Conservation (phyloP, 1,140 invertebrate species). For the Hycleus phaleratus region DNA sequence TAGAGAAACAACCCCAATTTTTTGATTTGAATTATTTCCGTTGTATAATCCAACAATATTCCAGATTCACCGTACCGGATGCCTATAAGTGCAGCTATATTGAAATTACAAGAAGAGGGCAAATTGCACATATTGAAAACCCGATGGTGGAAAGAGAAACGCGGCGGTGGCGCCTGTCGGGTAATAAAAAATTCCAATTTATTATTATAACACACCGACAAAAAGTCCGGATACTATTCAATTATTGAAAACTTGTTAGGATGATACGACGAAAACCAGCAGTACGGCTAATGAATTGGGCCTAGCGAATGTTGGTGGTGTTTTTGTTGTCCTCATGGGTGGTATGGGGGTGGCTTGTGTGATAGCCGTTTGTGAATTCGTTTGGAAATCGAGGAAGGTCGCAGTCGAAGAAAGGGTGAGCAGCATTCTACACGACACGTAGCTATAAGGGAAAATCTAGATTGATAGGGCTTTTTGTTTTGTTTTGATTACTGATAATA, state of each 20-base stretch:
- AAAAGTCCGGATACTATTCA: neutral
- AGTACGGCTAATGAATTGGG: slow-evolving; percentile 79
- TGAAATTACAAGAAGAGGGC: slow-evolving; percentile 89
- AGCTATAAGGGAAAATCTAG: slow-evolving; percentile 31
- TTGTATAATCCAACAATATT: neutral
- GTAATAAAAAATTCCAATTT: slow-evolving; percentile 45
- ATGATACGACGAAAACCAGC: slow-evolving; percentile 75
- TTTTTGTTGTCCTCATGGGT: slow-evolving; percentile 89
- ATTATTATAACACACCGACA: neutral
- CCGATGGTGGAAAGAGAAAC: slow-evolving; percentile 92
- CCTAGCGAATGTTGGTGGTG: slow-evolving; percentile 87
- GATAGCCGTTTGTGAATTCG: slow-evolving; percentile 84
- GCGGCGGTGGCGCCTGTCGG: slow-evolving; percentile 72
- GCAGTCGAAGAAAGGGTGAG: slow-evolving; percentile 82
- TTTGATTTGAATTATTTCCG: neutral
- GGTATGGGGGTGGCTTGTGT: slow-evolving; percentile 84
- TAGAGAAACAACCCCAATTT: too few species aligned
- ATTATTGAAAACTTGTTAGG: slow-evolving; percentile 43
- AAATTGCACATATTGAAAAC: slow-evolving; percentile 87
- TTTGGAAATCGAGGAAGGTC: slow-evolving; percentile 89
- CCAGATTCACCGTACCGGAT: slow-evolving; percentile 79
- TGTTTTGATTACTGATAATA: too few species aligned
- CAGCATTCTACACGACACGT: slow-evolving; percentile 43
- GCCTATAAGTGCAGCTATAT: slow-evolving; percentile 78
- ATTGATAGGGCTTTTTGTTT: neutral